Conservation (phyloP, 1,140 invertebrate genomes). For the honey bee (Apis mellifera) region DNA sequence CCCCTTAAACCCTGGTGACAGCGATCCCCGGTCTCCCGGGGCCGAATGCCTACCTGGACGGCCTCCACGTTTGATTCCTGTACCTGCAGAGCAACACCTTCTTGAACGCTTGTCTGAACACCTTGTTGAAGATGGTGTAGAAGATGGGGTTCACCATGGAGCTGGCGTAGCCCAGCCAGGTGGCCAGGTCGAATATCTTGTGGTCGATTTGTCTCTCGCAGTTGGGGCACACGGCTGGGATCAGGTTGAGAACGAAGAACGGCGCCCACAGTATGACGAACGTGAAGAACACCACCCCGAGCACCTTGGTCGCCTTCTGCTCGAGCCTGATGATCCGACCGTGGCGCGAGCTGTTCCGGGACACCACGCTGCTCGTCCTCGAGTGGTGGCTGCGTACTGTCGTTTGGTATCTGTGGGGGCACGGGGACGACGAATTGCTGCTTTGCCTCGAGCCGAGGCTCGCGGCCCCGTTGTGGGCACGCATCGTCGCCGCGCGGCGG, state of each 20-base stretch:
- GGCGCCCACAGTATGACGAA: slow-evolving; percentile 97
- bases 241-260: slow-evolving; percentile 94
- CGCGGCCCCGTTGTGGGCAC: slow-evolving; percentile 81
- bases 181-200: slow-evolving; percentile 92
- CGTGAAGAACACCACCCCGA: slow-evolving; percentile 96
- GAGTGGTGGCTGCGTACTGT: slow-evolving; percentile 85
- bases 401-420: slow-evolving; percentile 76
- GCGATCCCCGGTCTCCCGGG: slow-evolving; percentile 66
- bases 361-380: slow-evolving; percentile 90
- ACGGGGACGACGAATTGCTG: slow-evolving; percentile 77
- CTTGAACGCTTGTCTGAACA: slow-evolving; percentile 94
- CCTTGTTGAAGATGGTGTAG: slow-evolving; percentile 97
- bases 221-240: slow-evolving; percentile 89
- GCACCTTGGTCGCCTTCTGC: slow-evolving; percentile 96
- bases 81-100: slow-evolving; percentile 89
- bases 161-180: slow-evolving; percentile 96
- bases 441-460: slow-evolving; percentile 64
- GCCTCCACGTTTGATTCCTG: slow-evolving; percentile 70
- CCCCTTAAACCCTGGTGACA: slow-evolving; percentile 62
- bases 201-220: slow-evolving; percentile 88
- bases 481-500: slow-evolving; percentile 82
- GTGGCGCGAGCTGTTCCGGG: slow-evolving; percentile 89
- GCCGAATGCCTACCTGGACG: slow-evolving; percentile 69
- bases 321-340: slow-evolving; percentile 91
- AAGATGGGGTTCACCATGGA: slow-evolving; percentile 97